Conservation (phyloP, 1,140 invertebrate genomes). For the Drosophila azteca region DNA sequence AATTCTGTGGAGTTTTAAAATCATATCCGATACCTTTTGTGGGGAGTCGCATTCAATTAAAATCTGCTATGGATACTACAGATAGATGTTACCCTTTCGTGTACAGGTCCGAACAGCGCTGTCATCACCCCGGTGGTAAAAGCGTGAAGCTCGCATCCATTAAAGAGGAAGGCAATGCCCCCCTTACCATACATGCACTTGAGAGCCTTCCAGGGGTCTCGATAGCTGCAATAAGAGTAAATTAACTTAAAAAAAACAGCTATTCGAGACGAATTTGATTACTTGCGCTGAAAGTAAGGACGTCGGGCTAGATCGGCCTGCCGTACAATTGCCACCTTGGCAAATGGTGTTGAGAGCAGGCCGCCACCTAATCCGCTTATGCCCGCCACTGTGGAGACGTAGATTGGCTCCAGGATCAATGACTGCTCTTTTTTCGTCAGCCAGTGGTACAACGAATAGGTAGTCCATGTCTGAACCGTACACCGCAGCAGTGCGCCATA, state of each 20-base stretch:
- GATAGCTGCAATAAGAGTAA: constrained; percentile 18
- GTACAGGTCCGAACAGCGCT: constrained; percentile 9
- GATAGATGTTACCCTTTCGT: neutral
- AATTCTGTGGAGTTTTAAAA: neutral
- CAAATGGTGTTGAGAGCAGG: constrained; percentile 31
- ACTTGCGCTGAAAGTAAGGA: constrained; percentile 29
- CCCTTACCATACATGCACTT: constrained; percentile 33
- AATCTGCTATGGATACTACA: too few relatives aligned
- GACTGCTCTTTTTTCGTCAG: constrained; percentile 6
- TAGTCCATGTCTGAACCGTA: constrained; percentile 7
- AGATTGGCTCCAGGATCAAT: neutral
- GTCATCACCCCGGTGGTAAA: constrained; percentile 7
- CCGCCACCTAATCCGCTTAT: constrained; percentile 25
- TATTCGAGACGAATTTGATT: neutral
- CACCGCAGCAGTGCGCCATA: neutral
- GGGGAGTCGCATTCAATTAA: neutral
- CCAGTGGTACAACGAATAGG: constrained; percentile 4
- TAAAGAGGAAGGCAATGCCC: constrained; percentile 13
- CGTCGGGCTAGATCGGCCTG: constrained; percentile 32
- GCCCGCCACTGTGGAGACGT: neutral
- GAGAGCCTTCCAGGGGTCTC: neutral
- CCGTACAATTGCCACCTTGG: constrained; percentile 30
- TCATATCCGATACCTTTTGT: neutral
- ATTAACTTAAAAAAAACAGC: neutral
- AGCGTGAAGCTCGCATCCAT: constrained; percentile 25